Evolutionary conservation across 2,888 invertebrate species (phyloP), one percentile per base, ranked within the genome.

Genomic region (Gandaritis pyraliata): DNA sequence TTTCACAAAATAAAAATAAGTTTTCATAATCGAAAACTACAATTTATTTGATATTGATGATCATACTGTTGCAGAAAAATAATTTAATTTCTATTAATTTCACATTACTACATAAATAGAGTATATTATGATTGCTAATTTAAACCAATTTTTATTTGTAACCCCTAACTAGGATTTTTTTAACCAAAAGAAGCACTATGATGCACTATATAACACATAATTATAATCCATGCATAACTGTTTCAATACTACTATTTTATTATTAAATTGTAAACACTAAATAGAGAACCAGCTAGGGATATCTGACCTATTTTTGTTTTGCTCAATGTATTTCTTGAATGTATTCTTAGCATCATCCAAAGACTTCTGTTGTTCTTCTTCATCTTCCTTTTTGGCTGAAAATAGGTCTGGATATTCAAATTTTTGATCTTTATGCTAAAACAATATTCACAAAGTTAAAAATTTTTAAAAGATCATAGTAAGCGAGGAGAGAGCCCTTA

Each of bases 401-500:
- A 95, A 96, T 45, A 98, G 65, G 46, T 97, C 92, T 0, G 98
- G 98, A 81, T 95, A 98, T 65, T 93, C 93, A 87, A 98, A 98
- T 55, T 90, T 93, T 74, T 94, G 88, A 11, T 93, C 93, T 79
- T 94, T 95, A 0, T 95, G 95, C 97, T 97, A 87, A 93, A 93
- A 68, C 58, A 65, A 64, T 54, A 58, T 47, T 41, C 43, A 38
- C 33, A 38, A n/a, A 12, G 10, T 38, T 38, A 38, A 1, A 38
- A n/a, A n/a, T n/a, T n/a, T n/a, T n/a, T n/a, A n/a, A n/a, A n/a
- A n/a, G n/a, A n/a, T n/a, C n/a, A n/a, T n/a, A n/a, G n/a, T n/a
- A n/a, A n/a, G n/a, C n/a, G n/a, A n/a, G n/a, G n/a, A n/a, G n/a
- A n/a, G n/a, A n/a, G n/a, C n/a, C n/a, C n/a, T n/a, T n/a, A n/a